phyloP scores from a whole-genome alignment of 2,797 vertebrate genomes.

The Catamblyrhynchus diadema region DNA sequence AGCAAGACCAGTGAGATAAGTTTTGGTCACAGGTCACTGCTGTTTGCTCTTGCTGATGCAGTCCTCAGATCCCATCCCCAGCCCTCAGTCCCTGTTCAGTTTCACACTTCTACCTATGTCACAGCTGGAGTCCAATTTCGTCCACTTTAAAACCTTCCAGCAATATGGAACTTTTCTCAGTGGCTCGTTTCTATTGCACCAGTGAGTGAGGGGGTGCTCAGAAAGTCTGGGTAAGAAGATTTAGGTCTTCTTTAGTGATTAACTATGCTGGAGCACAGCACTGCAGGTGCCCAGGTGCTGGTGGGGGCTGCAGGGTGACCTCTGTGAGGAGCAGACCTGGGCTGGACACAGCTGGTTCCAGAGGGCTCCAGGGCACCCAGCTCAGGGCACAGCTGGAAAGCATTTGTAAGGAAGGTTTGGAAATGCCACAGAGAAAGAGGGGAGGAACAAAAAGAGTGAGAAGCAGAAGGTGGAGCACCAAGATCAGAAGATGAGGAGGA shows the following conservation, averaged over 20 bases:
- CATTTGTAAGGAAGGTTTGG: not conserved
- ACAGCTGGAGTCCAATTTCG: not conserved
- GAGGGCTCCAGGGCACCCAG: fast-evolving
- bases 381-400: not conserved
- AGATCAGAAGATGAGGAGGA: not conserved
- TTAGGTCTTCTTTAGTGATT: not conserved
- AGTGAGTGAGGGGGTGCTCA: not conserved
- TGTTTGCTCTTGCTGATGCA: not conserved
- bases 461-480: not conserved
- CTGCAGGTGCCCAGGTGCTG: not conserved
- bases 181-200: not conserved
- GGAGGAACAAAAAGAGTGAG: not conserved
- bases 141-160: not conserved
- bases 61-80: fast-evolving
- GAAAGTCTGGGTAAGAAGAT: not conserved
- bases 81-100: not conserved
- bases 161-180: not conserved
- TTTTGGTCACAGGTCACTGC: not conserved
- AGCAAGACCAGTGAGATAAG: not conserved
- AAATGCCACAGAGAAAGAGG: not conserved
- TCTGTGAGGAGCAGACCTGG: not conserved
- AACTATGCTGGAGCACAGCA: not conserved
- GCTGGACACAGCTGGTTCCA: fast-evolving
- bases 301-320: not conserved
- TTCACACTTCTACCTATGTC: not conserved